Evolutionary conservation across 2,797 vertebrate species (phyloP).

Genomic region (Galago senegalensis): DNA sequence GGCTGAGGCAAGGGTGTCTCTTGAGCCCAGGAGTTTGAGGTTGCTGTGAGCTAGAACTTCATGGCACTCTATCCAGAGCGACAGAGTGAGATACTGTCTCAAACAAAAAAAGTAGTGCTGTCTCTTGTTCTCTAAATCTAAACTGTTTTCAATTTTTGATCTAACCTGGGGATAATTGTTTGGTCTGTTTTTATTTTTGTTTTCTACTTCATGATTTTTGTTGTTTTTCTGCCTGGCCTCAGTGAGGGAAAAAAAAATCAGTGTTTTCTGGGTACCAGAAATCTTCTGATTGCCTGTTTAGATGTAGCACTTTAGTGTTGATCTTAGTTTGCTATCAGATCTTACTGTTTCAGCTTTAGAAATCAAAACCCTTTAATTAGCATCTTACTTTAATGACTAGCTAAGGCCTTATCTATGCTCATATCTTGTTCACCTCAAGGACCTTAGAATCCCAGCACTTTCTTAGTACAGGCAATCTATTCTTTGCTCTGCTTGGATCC

Average conservation of each 20-base stretch:
- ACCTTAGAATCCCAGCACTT: conserved; percentile 61
- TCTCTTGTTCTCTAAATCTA: conserved; percentile 50
- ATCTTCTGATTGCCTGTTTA: conserved; percentile 53
- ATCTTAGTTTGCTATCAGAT: conserved; percentile 62
- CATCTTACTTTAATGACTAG: conserved; percentile 58
- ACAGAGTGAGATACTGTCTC: too few species aligned
- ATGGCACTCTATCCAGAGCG: too few species aligned
- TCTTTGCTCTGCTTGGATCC: conserved; percentile 25
- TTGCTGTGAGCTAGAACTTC: too few species aligned
- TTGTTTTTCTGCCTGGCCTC: not conserved
- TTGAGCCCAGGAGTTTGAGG: too few species aligned
- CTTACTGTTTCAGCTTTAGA: conserved; percentile 64
- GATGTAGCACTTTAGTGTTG: conserved; percentile 47
- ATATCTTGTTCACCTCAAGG: conserved; percentile 62
- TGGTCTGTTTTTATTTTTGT: conserved; percentile 4
- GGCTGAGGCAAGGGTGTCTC: too few species aligned
- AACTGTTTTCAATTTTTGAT: conserved; percentile 52
- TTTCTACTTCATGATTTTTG: conserved; percentile 18
- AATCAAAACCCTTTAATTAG: conserved; percentile 71
- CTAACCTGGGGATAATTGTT: conserved; percentile 6
- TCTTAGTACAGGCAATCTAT: conserved; percentile 47
- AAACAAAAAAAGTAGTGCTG: too few species aligned
- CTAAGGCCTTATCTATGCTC: conserved; percentile 60
- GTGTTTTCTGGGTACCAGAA: conserved; percentile 59
- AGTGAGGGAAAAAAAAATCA: not conserved